Conservation (phyloP, 2,888 invertebrate species). For the Cryptus armator region DNA sequence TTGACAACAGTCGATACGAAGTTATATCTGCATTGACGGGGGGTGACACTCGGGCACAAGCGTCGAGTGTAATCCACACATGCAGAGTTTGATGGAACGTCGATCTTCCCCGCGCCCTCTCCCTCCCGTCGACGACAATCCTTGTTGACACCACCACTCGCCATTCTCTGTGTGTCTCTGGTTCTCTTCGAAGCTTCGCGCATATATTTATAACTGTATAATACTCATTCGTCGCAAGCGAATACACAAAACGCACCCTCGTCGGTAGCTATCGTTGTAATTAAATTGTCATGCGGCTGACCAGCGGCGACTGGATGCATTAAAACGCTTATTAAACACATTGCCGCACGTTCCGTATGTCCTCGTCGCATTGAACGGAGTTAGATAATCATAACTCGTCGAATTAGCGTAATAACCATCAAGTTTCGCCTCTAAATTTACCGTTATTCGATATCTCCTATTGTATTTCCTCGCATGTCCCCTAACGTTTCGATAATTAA, state of each 20-base stretch:
- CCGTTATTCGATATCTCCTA: background rate
- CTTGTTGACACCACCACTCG: background rate
- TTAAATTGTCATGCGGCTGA: no score
- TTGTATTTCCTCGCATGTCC: background rate
- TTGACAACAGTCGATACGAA: slow-evolving; percentile 19
- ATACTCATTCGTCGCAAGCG: slow-evolving; percentile 22
- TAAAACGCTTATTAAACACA: background rate
- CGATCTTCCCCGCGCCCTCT: slow-evolving; percentile 6
- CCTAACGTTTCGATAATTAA: background rate
- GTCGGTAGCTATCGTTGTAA: no score
- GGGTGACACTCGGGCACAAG: slow-evolving; percentile 22
- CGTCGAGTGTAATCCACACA: slow-evolving; percentile 40
- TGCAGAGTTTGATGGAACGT: slow-evolving; percentile 22
- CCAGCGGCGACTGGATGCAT: background rate
- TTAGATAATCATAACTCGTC: background rate
- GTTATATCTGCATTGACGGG: slow-evolving; percentile 18
- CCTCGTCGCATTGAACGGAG: background rate
- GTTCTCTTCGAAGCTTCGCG: background rate
- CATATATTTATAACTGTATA: slow-evolving; percentile 29
- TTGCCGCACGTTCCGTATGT: background rate
- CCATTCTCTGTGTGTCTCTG: background rate
- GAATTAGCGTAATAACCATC: background rate
- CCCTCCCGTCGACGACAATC: background rate
- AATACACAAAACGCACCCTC: slow-evolving; percentile 1
- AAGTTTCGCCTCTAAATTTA: background rate